Percentiles rank a stretch among this genome's conserved stretches.
Conservation (phyloP, 2,797 vertebrate genomes). For the Danio albolineatus region DNA sequence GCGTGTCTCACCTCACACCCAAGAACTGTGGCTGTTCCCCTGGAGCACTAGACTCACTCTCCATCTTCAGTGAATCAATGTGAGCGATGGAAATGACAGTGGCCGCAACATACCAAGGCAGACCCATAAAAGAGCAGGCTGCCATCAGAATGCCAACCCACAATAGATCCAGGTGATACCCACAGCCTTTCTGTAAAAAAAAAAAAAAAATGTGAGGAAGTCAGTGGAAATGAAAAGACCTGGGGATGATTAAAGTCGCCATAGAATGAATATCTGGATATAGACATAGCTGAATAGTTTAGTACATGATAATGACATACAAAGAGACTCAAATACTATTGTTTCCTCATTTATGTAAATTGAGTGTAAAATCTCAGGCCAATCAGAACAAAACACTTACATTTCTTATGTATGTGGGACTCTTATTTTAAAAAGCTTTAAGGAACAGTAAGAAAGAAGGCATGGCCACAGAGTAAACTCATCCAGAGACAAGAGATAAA, state of each 20-base stretch:
- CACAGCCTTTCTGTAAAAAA: slow-evolving; percentile 87
- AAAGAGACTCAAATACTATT: no score
- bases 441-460: no score
- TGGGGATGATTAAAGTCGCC: background rate
- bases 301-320: no score
- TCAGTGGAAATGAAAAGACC: background rate
- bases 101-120: slow-evolving; percentile 98
- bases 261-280: no score
- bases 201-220: slow-evolving; percentile 11
- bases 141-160: slow-evolving; percentile 95
- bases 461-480: no score
- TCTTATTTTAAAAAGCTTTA: no score
- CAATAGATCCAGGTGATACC: slow-evolving; percentile 95
- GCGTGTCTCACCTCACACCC: slow-evolving; percentile 86
- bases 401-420: no score
- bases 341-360: no score
- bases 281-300: no score
- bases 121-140: slow-evolving; percentile 90
- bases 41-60: slow-evolving; percentile 94
- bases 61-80: slow-evolving; percentile 98
- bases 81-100: slow-evolving; percentile 98
- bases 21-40: slow-evolving; percentile 97
- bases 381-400: no score
- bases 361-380: no score
- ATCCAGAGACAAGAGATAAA: no score